phyloP scores from a whole-genome alignment of 2,888 invertebrate species.

The Punctoribates punctum region DNA sequence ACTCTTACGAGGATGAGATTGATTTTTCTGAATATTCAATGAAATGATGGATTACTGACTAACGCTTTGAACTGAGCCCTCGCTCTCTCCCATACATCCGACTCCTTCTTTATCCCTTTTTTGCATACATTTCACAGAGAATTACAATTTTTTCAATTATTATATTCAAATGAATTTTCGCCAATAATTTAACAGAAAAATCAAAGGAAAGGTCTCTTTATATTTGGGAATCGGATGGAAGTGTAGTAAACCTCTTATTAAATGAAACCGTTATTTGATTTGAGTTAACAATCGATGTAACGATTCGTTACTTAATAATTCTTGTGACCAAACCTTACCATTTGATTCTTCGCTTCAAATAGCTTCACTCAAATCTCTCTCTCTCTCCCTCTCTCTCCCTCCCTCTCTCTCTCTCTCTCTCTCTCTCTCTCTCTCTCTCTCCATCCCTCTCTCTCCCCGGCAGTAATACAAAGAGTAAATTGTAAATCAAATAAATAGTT shows the following conservation, averaged over 20 bases:
- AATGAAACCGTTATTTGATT: not conserved
- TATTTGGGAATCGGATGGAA: too few species aligned
- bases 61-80: not conserved
- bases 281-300: not conserved
- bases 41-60: constrained; percentile 7
- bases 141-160: too few species aligned
- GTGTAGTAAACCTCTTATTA: too few species aligned
- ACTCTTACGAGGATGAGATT: not conserved
- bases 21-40: not conserved
- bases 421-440: too few species aligned
- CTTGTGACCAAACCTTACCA: not conserved
- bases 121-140: too few species aligned
- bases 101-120: not conserved
- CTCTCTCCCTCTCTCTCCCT: too few species aligned
- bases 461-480: too few species aligned
- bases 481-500: too few species aligned
- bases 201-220: too few species aligned
- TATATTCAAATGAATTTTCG: not conserved
- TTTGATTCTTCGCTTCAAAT: not conserved
- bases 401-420: too few species aligned
- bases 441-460: too few species aligned
- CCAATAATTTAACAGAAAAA: too few species aligned
- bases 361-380: not conserved
- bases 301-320: not conserved
- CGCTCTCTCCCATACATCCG: not conserved